Percentiles rank a stretch among this genome's conserved stretches.
These are phyloP conservation scores for Ophion obscuratus DNA, from an alignment of 2,888 invertebrate species.

Conservation along the genomic window DNA sequence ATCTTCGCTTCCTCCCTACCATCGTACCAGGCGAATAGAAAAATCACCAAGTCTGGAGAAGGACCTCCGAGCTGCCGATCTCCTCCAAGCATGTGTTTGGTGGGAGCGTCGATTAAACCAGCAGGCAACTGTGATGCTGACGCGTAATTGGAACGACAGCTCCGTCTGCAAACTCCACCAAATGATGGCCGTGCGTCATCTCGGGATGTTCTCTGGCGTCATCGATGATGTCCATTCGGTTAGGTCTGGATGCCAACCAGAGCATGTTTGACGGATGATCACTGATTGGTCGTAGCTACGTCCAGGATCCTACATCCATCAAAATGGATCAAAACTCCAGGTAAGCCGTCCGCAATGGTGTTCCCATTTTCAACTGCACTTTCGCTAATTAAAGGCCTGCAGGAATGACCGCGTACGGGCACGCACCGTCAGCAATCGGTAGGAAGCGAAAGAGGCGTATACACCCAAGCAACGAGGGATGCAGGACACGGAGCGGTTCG, in stretches of 20 bases:
- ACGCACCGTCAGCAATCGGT: background rate
- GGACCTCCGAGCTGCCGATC: background rate
- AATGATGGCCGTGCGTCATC: too few relatives aligned
- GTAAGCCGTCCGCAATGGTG: background rate
- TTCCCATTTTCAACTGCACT: slow-evolving; percentile 56
- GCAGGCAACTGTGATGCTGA: background rate
- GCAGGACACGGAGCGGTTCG: slow-evolving; percentile 40
- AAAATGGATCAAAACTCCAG: background rate
- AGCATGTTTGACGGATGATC: background rate
- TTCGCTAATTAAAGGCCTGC: slow-evolving; percentile 60
- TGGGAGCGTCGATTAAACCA: background rate
- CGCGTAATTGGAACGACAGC: background rate
- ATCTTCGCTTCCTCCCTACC: background rate
- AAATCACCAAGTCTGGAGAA: background rate
- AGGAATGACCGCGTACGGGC: background rate
- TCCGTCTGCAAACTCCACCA: background rate
- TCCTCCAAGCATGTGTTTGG: background rate
- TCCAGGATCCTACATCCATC: background rate
- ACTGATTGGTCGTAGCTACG: background rate
- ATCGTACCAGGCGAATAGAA: background rate
- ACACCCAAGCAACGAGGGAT: background rate
- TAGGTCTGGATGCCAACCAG: background rate
- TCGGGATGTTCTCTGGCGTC: background rate
- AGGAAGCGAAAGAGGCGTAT: slow-evolving; percentile 28
- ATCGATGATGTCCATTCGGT: background rate